These are phyloP conservation scores for Physella acuta DNA, from an alignment of 1,140 invertebrate species.

Conservation along the genomic window DNA sequence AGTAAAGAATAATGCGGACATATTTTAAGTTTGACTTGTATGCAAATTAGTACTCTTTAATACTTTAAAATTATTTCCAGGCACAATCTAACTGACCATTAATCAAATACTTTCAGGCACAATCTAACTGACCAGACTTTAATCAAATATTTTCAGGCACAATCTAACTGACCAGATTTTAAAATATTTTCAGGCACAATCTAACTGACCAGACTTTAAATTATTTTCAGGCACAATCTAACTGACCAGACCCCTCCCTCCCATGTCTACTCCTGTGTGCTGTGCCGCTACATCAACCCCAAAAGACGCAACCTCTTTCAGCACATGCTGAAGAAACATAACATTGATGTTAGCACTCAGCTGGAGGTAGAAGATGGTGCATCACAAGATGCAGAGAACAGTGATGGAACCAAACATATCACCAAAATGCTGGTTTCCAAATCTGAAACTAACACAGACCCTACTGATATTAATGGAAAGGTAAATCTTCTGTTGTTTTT, in stretches of 20 bases:
- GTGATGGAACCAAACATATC: background rate
- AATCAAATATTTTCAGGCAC: no score
- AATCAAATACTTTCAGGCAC: no score
- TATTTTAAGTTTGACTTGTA: background rate
- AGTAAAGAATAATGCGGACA: background rate
- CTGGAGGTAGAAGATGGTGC: slow-evolving; percentile 47
- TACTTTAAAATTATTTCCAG: no score
- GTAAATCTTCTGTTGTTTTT: no score
- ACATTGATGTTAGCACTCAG: slow-evolving; percentile 34
- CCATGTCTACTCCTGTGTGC: slow-evolving; percentile 55
- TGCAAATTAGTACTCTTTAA: background rate
- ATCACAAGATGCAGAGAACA: slow-evolving; percentile 42
- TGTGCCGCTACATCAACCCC: slow-evolving; percentile 54
- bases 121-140: slow-evolving; percentile 50
- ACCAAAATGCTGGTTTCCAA: background rate
- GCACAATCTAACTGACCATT: no score
- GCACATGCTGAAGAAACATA: slow-evolving; percentile 58
- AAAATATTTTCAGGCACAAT: no score
- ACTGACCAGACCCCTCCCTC: slow-evolving; percentile 49
- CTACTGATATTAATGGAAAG: no score
- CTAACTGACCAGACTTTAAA: no score
- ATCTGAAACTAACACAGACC: no score
- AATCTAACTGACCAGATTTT: no score
- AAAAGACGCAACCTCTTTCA: slow-evolving; percentile 52
- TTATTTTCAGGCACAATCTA: slow-evolving; percentile 52